phyloP scores from a whole-genome alignment of 2,888 invertebrate genomes.

The Drosophila paranaensis region DNA sequence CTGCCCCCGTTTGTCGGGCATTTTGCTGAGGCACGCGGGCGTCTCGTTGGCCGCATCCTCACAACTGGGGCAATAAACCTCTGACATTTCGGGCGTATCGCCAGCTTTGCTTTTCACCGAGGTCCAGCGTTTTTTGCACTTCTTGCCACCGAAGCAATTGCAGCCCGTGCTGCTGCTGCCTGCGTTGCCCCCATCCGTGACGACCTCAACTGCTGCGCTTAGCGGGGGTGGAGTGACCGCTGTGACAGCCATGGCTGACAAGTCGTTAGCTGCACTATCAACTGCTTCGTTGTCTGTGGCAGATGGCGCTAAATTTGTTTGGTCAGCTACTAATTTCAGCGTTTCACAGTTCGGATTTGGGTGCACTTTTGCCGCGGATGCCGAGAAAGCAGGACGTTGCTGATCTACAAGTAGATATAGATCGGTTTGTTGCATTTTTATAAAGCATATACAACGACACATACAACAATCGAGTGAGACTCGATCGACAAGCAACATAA shows the following conservation, averaged over 20 bases:
- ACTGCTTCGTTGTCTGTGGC: slow-evolving; percentile 15
- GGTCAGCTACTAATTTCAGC: slow-evolving; percentile 51
- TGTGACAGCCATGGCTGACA: slow-evolving; percentile 37
- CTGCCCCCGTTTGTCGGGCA: slow-evolving; percentile 80
- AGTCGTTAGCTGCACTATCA: not conserved
- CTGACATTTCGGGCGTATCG: slow-evolving; percentile 86
- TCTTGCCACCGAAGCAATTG: slow-evolving; percentile 83
- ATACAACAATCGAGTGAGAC: slow-evolving; percentile 57
- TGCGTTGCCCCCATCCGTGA: slow-evolving; percentile 42
- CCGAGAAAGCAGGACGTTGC: slow-evolving; percentile 85
- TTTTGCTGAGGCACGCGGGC: slow-evolving; percentile 86
- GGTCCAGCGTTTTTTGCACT: slow-evolving; percentile 83
- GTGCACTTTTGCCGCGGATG: slow-evolving; percentile 84
- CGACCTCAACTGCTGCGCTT: slow-evolving; percentile 61
- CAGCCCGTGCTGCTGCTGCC: slow-evolving; percentile 81
- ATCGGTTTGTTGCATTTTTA: slow-evolving; percentile 74
- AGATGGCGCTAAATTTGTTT: slow-evolving; percentile 19
- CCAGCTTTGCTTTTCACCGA: slow-evolving; percentile 46
- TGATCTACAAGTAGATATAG: slow-evolving; percentile 85
- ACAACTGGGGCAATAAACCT: slow-evolving; percentile 86
- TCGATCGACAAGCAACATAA: slow-evolving; percentile 63
- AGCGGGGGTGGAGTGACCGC: slow-evolving; percentile 61
- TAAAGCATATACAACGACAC: slow-evolving; percentile 64
- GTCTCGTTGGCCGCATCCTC: slow-evolving; percentile 83
- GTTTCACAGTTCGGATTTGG: slow-evolving; percentile 78